phyloP scores from a whole-genome alignment of 2,888 invertebrate genomes.

The Agrotis exclamationis region DNA sequence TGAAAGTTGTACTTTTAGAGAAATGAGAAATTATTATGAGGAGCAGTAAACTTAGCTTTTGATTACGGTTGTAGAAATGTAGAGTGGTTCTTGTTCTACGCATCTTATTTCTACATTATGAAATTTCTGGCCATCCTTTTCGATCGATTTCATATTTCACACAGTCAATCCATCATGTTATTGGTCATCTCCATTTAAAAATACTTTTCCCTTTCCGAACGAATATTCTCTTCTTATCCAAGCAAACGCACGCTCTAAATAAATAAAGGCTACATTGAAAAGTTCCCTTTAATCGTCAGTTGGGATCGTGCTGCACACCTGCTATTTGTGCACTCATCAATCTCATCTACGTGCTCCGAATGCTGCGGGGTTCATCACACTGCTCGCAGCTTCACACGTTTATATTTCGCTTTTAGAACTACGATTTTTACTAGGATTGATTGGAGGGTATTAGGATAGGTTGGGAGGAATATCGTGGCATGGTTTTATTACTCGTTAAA shows the following conservation, averaged over 20 bases:
- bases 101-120: not conserved
- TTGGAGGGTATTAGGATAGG: slow-evolving; percentile 16
- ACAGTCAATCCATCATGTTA: not conserved
- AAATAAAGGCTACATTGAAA: slow-evolving; percentile 37
- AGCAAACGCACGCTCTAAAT: slow-evolving; percentile 36
- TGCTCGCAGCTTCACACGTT: slow-evolving; percentile 20
- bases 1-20: slow-evolving; percentile 1
- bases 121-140: not conserved
- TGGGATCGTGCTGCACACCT: slow-evolving; percentile 57
- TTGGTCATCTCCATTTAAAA: not conserved
- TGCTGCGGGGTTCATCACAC: slow-evolving; percentile 26
- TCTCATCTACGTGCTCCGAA: slow-evolving; percentile 53
- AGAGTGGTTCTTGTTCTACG: too few relatives aligned
- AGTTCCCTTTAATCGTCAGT: slow-evolving; percentile 34
- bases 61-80: too few relatives aligned
- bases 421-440: slow-evolving; percentile 8
- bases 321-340: slow-evolving; percentile 61
- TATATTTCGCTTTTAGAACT: slow-evolving; percentile 40
- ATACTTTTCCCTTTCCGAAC: not conserved
- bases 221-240: slow-evolving; percentile 9
- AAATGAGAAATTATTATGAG: not conserved
- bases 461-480: not conserved
- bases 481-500: slow-evolving; percentile 5
- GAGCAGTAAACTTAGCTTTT: not conserved
- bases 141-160: not conserved